These are phyloP conservation scores for Engystomops pustulosus DNA, from an alignment of 2,113 vertebrate species.

Conservation along the genomic window DNA sequence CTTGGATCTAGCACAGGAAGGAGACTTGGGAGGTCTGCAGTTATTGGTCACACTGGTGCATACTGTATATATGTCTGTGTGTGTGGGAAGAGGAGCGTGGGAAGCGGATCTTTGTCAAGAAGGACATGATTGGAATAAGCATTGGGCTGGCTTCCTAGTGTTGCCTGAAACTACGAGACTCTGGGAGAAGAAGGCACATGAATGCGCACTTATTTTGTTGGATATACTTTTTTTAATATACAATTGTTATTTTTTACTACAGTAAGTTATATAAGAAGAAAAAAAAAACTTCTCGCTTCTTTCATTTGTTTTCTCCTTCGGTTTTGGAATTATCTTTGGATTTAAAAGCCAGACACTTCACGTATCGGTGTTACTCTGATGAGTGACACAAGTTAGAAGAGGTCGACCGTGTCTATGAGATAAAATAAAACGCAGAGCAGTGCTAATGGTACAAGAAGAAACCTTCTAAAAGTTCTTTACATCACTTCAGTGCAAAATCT, in stretches of 20 bases:
- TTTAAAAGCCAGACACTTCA: constrained; percentile 58
- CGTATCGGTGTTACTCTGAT: constrained; percentile 14
- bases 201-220: constrained; percentile 36
- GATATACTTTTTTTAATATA: constrained; percentile 58
- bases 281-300: constrained; percentile 27
- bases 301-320: constrained; percentile 13
- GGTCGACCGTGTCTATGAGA: constrained; percentile 1
- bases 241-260: constrained; percentile 50
- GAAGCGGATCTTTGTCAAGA: constrained; percentile 51
- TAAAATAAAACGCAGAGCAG: constrained; percentile 17
- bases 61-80: constrained; percentile 59
- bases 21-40: constrained; percentile 47
- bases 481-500: constrained; percentile 49
- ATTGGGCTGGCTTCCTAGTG: constrained; percentile 55
- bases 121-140: constrained; percentile 58
- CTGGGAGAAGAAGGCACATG: constrained; percentile 41
- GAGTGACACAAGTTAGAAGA: constrained; percentile 35
- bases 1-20: constrained; percentile 42
- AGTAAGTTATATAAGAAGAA: constrained; percentile 19
- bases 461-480: background rate
- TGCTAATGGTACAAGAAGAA: constrained; percentile 49
- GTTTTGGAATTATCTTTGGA: constrained; percentile 52
- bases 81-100: constrained; percentile 58
- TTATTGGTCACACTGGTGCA: constrained; percentile 54
- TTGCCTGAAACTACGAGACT: constrained; percentile 49